These are phyloP conservation scores for Hydropsyche betteni DNA, from an alignment of 2,888 invertebrate species.

Conservation along the genomic window DNA sequence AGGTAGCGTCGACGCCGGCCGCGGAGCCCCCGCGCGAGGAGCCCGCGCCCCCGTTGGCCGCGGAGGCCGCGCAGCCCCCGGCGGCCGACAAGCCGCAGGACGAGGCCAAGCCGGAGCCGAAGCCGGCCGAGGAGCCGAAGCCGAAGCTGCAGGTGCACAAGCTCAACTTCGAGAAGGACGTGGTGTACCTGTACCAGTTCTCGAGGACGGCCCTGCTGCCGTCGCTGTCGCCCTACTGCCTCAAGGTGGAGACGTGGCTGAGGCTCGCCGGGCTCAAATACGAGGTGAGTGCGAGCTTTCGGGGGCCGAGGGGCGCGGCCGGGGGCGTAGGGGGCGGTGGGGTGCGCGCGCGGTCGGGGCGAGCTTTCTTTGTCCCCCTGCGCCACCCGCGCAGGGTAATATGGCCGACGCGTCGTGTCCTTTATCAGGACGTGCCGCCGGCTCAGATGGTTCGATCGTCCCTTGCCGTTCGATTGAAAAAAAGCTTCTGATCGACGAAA, in stretches of 20 bases:
- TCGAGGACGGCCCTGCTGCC: constrained; percentile 89
- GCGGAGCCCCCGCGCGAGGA: constrained; percentile 54
- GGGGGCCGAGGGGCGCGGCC: too few species aligned
- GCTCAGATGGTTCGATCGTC: too few species aligned
- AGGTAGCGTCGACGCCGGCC: constrained; percentile 55
- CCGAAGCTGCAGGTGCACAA: constrained; percentile 87
- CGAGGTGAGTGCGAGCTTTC: constrained; percentile 90
- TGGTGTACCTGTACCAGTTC: constrained; percentile 94
- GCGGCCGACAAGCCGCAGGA: constrained; percentile 61
- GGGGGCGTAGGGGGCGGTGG: too few species aligned
- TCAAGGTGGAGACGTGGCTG: constrained; percentile 96
- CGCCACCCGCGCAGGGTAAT: background rate
- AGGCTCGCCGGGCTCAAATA: constrained; percentile 91
- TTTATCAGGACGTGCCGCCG: too few species aligned
- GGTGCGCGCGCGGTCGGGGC: background rate
- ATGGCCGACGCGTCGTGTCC: too few species aligned
- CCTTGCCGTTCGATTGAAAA: too few species aligned
- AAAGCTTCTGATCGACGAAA: too few species aligned
- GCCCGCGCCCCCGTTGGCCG: constrained; percentile 58
- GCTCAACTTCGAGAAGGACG: constrained; percentile 88
- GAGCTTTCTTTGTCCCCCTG: background rate
- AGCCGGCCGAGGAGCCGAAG: constrained; percentile 70
- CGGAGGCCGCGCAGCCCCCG: constrained; percentile 52
- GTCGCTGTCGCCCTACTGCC: constrained; percentile 90
- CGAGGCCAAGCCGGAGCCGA: constrained; percentile 63